Evolutionary conservation across 1,140 invertebrate genomes (phyloP).

Genomic region (Chrysomallon squamiferum): DNA sequence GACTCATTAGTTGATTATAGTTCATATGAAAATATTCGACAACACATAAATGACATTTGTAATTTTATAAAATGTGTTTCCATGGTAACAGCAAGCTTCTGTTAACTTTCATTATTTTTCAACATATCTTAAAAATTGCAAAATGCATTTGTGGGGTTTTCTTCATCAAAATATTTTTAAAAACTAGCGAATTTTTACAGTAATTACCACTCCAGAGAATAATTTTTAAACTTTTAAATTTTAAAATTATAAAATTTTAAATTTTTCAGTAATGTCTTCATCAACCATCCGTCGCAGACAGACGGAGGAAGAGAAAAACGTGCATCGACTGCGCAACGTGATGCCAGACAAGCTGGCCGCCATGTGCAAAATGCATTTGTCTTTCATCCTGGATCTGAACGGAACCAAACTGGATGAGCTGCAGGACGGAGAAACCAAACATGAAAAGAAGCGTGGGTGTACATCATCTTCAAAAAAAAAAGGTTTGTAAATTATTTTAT

Average conservation of each 20-base stretch:
- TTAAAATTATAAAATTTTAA: no score
- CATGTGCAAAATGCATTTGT: slow-evolving; percentile 89
- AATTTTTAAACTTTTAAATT: no score
- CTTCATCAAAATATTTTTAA: background rate
- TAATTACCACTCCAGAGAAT: no score
- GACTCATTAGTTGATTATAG: no score
- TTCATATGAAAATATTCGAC: no score
- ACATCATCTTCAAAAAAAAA: slow-evolving; percentile 49
- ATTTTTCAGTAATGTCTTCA: slow-evolving; percentile 26
- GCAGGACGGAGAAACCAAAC: slow-evolving; percentile 14
- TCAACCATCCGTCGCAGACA: slow-evolving; percentile 30
- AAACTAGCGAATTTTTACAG: background rate
- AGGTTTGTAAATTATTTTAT: slow-evolving; percentile 25
- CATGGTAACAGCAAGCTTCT: no score
- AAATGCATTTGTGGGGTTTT: background rate
- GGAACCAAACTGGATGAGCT: slow-evolving; percentile 47
- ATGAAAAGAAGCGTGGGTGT: slow-evolving; percentile 22
- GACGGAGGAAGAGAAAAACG: slow-evolving; percentile 44
- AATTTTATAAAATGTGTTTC: no score
- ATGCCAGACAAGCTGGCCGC: slow-evolving; percentile 85
- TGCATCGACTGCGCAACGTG: slow-evolving; percentile 40
- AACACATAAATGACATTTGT: no score
- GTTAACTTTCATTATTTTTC: no score
- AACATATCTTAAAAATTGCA: no score
- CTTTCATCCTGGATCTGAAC: slow-evolving; percentile 81